Base-by-base conservation (phyloP, 2,113 vertebrate species). In the Sciurus niger region DNA sequence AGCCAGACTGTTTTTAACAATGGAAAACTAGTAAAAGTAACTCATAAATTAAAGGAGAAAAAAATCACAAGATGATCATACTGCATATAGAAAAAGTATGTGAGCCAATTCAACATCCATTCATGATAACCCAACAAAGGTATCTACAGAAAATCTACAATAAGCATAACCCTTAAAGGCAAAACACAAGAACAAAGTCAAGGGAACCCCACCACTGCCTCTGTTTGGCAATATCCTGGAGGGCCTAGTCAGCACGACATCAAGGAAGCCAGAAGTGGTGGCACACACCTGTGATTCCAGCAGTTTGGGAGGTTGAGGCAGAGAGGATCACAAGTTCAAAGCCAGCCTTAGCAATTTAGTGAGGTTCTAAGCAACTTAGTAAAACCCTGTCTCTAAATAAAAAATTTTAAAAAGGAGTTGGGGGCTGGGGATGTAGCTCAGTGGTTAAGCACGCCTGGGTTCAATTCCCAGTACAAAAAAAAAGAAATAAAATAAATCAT, bases 151-250 rank as follows among this genome's bases (percentile, higher is more conserved):
- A 84, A 74, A 46, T 63, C 53, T 92, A 55, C 6, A 24, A 60
- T 3, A 76, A 22, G 28, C 24, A 87, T 68, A 68, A 46, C 14
- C 40, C 9, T 70, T 83, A 65, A 60, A 89, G 43, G 20, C 60
- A 40, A 94, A 94, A 88, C 92, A 53, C 14, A 83, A 94, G 65
- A 63, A 48, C 60, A 53, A 53, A 83, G 13, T 60, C 34, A 77
- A 60, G 82, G 83, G 8, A 58, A 32, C 25, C 48, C 22, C n/a
- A 11, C 18, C 20, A 32, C 46, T 28, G 17, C 58, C 60, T 13
- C 58, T 74, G 16, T 28, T n/a, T 68, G n/a, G 16, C 20, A 82
- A 11, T 37, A 13, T 53, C 55, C 79, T 32, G 11, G 16, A 51
- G 6, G 6, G 30, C 6, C 40, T 30, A 12, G 8, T 70, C 25